A percentile compares a stretch with the other conserved stretches of the same genome.
phyloP scores from a whole-genome alignment of 2,113 vertebrate species.

The Malurus melanocephalus region DNA sequence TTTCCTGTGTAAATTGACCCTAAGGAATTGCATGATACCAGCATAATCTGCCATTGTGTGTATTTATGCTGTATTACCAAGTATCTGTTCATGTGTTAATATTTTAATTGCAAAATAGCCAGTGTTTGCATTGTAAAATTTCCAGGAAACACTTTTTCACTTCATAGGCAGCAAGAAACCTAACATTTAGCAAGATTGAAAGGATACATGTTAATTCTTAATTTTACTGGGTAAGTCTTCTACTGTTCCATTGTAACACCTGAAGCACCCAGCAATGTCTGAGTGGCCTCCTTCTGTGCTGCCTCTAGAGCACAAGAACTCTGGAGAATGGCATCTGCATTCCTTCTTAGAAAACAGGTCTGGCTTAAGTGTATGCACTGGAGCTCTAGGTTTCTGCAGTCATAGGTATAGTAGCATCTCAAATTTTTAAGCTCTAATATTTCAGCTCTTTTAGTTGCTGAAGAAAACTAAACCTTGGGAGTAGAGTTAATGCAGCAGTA shows the following conservation, averaged over 20 bases:
- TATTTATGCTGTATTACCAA: conserved; percentile 21
- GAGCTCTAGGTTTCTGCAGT: not conserved
- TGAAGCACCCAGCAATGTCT: not conserved
- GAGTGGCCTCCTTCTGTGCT: not conserved
- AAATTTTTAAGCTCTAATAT: not conserved
- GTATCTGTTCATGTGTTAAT: not conserved
- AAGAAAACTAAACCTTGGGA: not conserved
- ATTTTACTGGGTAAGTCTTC: not conserved
- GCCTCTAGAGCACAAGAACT: not conserved
- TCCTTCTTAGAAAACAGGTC: not conserved
- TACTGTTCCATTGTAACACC: not conserved
- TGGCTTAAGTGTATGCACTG: not conserved
- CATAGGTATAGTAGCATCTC: not conserved
- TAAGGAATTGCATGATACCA: not conserved
- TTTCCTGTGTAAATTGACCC: not conserved
- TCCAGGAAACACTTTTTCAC: not conserved
- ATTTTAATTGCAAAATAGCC: not conserved
- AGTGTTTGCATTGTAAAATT: not conserved
- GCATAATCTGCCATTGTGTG: not conserved
- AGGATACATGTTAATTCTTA: not conserved
- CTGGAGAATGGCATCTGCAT: not conserved
- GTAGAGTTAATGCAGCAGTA: not conserved
- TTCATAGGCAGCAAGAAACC: not conserved
- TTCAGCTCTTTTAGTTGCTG: not conserved
- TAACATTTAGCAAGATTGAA: not conserved